Evolutionary conservation across 2,113 vertebrate genomes (phyloP).

Genomic region (Dipodomys ordii): DNA sequence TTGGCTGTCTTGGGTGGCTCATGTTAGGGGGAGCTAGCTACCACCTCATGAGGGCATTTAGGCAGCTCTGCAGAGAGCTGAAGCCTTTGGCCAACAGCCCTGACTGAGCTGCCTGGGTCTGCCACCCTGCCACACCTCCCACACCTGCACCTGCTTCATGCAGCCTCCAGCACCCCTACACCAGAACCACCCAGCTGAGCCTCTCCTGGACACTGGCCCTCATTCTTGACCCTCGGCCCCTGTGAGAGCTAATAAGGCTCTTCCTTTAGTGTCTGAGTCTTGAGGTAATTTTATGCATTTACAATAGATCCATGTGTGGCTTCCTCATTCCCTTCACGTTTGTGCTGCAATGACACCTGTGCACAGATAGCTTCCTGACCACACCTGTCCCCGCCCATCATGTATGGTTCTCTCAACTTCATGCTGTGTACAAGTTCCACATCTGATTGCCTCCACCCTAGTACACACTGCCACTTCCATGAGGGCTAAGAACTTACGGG

Average conservation of each 20-base stretch:
- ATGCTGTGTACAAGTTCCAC: too few species aligned
- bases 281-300: neutral
- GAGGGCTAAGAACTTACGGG: neutral
- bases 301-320: neutral
- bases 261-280: neutral
- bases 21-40: neutral
- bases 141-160: neutral
- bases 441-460: too few species aligned
- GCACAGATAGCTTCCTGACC: neutral
- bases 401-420: neutral
- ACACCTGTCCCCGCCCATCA: neutral
- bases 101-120: neutral
- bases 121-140: neutral
- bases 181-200: neutral
- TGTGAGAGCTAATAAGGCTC: neutral
- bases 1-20: neutral
- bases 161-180: neutral
- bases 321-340: slow-evolving; percentile 38
- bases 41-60: neutral
- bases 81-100: neutral
- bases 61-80: neutral
- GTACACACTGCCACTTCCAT: neutral
- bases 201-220: neutral
- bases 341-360: neutral
- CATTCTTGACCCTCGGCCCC: neutral